Conservation (phyloP, 2,888 invertebrate species). For the Zele albiditarsus region DNA sequence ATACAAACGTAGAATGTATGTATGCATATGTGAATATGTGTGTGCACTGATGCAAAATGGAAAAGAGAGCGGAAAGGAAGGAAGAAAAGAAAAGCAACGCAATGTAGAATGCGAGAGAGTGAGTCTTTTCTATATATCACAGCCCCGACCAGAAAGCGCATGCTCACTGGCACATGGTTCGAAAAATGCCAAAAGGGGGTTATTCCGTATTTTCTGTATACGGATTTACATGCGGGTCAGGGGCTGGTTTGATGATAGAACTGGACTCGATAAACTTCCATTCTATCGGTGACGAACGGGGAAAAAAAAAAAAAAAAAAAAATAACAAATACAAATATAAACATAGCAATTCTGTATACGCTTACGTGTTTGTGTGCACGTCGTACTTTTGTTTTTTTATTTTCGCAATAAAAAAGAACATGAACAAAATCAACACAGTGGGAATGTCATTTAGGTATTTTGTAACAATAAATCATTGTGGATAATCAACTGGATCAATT, state of each 20-base stretch:
- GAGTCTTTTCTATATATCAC: neutral
- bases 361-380: neutral
- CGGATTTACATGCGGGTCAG: slow-evolving; percentile 23
- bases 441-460: slow-evolving; percentile 8
- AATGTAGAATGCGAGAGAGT: neutral
- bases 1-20: slow-evolving; percentile 8
- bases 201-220: slow-evolving; percentile 7
- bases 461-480: slow-evolving; percentile 14
- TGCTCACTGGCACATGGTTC: slow-evolving; percentile 3
- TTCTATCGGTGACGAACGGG: neutral
- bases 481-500: slow-evolving; percentile 31
- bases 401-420: neutral
- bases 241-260: slow-evolving; percentile 1
- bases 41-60: neutral
- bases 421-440: neutral
- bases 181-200: neutral
- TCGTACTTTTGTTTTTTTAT: neutral
- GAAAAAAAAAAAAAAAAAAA: too few relatives aligned
- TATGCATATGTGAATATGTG: neutral
- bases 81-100: slow-evolving; percentile 19
- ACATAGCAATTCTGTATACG: neutral
- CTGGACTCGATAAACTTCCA: neutral
- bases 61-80: slow-evolving; percentile 14
- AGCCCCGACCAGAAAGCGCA: too few relatives aligned
- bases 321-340: neutral